phyloP scores from a whole-genome alignment of 92 coral and sea anemone species.

The Virgularia gustaviana region DNA sequence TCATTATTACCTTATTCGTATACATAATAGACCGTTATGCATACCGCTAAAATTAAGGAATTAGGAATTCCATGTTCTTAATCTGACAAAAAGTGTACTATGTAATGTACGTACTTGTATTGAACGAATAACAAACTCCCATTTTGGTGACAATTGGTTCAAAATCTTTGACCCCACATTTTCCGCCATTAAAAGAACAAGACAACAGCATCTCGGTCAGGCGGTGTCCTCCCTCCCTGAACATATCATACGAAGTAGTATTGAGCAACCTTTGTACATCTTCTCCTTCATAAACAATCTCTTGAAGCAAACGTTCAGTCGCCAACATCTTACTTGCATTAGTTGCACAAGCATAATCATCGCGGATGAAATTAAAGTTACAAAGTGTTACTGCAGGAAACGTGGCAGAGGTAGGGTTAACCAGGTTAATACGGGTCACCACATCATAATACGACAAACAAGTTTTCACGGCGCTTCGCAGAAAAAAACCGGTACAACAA shows the following conservation, averaged over 20 bases:
- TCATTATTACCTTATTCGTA: no score
- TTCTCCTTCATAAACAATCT: not conserved
- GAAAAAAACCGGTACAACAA: slow-evolving; percentile 24
- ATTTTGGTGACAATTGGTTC: slow-evolving; percentile 37
- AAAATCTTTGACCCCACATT: slow-evolving; percentile 43
- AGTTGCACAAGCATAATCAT: not conserved
- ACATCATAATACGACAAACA: slow-evolving; percentile 43
- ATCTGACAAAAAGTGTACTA: no score
- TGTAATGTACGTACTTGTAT: no score
- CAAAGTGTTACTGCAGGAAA: slow-evolving; percentile 69
- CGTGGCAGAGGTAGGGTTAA: slow-evolving; percentile 7
- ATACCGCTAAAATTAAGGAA: no score
- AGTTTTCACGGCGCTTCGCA: slow-evolving; percentile 15
- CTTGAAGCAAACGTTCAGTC: not conserved
- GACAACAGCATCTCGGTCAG: slow-evolving; percentile 14
- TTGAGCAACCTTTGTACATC: slow-evolving; percentile 13
- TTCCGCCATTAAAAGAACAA: slow-evolving; percentile 37
- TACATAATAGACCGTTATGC: no score
- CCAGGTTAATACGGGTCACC: slow-evolving; percentile 41
- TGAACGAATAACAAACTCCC: slow-evolving; percentile 62
- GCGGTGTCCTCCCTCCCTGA: slow-evolving; percentile 19
- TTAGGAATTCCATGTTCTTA: no score
- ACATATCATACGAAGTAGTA: slow-evolving; percentile 1
- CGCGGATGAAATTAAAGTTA: slow-evolving; percentile 50
- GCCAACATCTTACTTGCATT: not conserved